Base-by-base conservation (phyloP, 2,113 vertebrate genomes). In the Anguilla rostrata region DNA sequence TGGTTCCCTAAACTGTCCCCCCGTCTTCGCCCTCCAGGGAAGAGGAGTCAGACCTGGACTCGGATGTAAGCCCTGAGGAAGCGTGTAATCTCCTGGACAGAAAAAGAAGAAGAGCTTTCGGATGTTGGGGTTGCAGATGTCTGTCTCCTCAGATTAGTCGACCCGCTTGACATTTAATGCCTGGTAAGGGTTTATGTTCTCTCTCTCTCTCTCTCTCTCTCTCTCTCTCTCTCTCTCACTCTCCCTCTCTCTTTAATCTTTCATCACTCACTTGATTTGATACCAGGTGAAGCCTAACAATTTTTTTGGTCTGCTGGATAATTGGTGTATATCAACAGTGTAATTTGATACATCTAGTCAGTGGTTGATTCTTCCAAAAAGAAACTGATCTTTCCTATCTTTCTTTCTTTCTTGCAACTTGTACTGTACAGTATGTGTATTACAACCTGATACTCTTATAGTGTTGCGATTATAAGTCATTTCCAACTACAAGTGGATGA, bases 101-200 rank as follows among this genome's bases (percentile, higher is more conserved):
- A 84, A 39, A 84, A 85, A 91, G 92, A 93, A 92, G 89, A 93
- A 89, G 84, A 86, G 88, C 90, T 86, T 39, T 88, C 60, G 60
- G 89, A 85, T 87, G 86, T 90, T 81, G 89, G 90, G 39, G 87
- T 88, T 89, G 89, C 89, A 89, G 89, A 80, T 83, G 90, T 88
- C 91, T 93, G 91, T 88, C 94, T 85, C 83, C 88, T 91, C 85
- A 22, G 84, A 87, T 81, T 85, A 85, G 87, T 81, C 56, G 83
- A 29, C 66, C 85, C 84, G 87, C 89, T 88, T 84, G 88, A 53
- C 75, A 87, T 89, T 94, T 93, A 93, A 94, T 95, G 92, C 93
- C 90, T 88, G 96, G 95, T 95, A 97, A 96, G 96, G 49, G 94
- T 84, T 87, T 91, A 20, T 5, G 87, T 82, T 84, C 87, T 89